Percentiles rank a stretch among this genome's conserved stretches.
Conservation (phyloP, 2,888 invertebrate genomes). For the Scaptomyza polygonia region DNA sequence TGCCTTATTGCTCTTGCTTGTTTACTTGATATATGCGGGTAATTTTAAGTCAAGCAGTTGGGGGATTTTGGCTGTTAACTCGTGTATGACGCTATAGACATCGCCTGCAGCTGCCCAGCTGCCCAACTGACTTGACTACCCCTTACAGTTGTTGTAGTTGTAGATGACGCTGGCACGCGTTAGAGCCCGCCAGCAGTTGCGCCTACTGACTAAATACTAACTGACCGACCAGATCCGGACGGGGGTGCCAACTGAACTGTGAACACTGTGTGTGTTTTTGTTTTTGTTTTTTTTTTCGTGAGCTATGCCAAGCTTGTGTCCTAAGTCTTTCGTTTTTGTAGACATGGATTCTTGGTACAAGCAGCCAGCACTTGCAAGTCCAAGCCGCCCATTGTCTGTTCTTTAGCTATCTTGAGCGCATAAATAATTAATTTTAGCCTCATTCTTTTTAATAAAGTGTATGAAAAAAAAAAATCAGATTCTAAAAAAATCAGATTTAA, state of each 20-base stretch:
- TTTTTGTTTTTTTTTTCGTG: no score
- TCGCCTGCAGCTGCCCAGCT: slow-evolving; percentile 73
- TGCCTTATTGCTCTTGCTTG: slow-evolving; percentile 62
- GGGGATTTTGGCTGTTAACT: slow-evolving; percentile 61
- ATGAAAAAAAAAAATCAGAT: slow-evolving; percentile 27
- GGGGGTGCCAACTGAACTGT: slow-evolving; percentile 70
- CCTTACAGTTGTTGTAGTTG: slow-evolving; percentile 7
- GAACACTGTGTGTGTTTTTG: slow-evolving; percentile 37
- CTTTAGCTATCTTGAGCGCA: slow-evolving; percentile 55
- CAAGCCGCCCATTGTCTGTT: slow-evolving; percentile 50
- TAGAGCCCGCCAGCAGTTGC: slow-evolving; percentile 25
- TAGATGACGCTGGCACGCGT: slow-evolving; percentile 73
- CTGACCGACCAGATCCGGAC: slow-evolving; percentile 15
- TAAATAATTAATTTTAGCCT: slow-evolving; percentile 74
- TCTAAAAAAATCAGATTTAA: slow-evolving; percentile 41
- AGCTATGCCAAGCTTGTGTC: slow-evolving; percentile 60
- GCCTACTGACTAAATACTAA: slow-evolving; percentile 14
- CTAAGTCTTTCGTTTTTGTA: slow-evolving; percentile 51
- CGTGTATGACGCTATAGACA: slow-evolving; percentile 69
- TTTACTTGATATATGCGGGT: slow-evolving; percentile 57
- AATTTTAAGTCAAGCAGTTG: slow-evolving; percentile 6
- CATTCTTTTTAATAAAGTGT: slow-evolving; percentile 48
- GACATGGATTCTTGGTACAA: slow-evolving; percentile 25
- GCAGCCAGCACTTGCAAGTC: slow-evolving; percentile 13
- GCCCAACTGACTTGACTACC: slow-evolving; percentile 31